Percentiles rank a stretch among this genome's conserved stretches.
These are phyloP conservation scores for Platichthys stellatus DNA, from an alignment of 2,113 vertebrate genomes.

Conservation along the genomic window DNA sequence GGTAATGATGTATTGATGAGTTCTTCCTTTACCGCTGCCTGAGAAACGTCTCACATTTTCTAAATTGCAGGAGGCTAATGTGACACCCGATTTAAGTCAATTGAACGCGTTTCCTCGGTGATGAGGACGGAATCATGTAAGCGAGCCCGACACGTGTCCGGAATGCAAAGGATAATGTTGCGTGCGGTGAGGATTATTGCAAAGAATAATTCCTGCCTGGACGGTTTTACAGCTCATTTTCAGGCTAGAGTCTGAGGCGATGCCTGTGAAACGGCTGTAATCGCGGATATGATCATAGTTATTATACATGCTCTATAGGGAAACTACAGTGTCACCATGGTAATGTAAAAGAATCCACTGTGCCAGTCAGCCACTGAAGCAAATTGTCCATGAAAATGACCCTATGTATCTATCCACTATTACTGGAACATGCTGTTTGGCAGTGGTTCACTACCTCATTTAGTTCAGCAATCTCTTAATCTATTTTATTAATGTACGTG, in stretches of 20 bases:
- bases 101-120: slow-evolving; percentile 9
- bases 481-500: too few relatives aligned
- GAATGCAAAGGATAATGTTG: slow-evolving; percentile 14
- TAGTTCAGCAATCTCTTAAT: background rate
- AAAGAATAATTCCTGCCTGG: background rate
- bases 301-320: background rate
- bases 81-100: slow-evolving; percentile 10
- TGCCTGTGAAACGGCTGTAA: slow-evolving; percentile 26
- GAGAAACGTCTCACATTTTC: background rate
- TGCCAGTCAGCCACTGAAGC: slow-evolving; percentile 5
- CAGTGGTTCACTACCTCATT: background rate
- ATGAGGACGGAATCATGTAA: background rate
- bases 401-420: background rate
- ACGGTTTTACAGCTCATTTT: slow-evolving; percentile 18
- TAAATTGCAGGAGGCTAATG: slow-evolving; percentile 8
- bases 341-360: background rate
- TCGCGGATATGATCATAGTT: slow-evolving; percentile 25
- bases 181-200: slow-evolving; percentile 34
- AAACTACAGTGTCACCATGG: background rate
- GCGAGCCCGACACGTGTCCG: background rate
- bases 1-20: slow-evolving; percentile 41
- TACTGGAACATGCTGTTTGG: background rate
- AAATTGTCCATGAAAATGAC: slow-evolving; percentile 22
- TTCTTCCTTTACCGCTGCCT: background rate
- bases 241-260: slow-evolving; percentile 7